These are phyloP conservation scores for Melikaiella ostensackeni DNA, from an alignment of 2,888 invertebrate genomes.

Conservation along the genomic window DNA sequence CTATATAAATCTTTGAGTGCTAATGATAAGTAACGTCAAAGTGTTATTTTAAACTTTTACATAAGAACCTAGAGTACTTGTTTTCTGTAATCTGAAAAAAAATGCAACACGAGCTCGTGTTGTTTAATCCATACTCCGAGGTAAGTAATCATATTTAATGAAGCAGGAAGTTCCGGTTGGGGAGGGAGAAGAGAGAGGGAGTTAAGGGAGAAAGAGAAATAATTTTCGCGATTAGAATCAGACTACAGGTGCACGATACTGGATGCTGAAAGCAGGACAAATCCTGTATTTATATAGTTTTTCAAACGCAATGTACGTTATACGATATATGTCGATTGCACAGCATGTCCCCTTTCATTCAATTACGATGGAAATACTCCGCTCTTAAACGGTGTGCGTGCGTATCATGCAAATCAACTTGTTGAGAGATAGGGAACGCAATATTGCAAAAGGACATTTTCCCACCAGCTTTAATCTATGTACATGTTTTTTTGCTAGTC, in stretches of 20 bases:
- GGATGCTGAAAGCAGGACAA: conserved; percentile 19
- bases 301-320: neutral
- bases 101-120: conserved; percentile 44
- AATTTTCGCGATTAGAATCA: conserved; percentile 57
- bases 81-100: conserved; percentile 27
- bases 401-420: conserved; percentile 28
- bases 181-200: conserved; percentile 41
- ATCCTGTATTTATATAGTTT: conserved; percentile 31
- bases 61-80: neutral
- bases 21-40: neutral
- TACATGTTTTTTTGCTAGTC: neutral
- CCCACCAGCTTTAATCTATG: conserved; percentile 11
- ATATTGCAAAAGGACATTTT: conserved; percentile 31
- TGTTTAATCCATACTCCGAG: conserved; percentile 57
- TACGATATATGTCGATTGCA: conserved; percentile 21
- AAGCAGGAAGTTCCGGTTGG: conserved; percentile 60
- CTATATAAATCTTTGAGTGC: conserved; percentile 2
- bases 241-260: conserved; percentile 32
- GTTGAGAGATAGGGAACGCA: conserved; percentile 12
- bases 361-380: conserved; percentile 4
- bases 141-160: conserved; percentile 64
- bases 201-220: conserved; percentile 42
- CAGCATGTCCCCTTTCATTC: conserved; percentile 37
- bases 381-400: neutral
- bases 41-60: neutral